Conservation (phyloP, 1,140 invertebrate genomes). For the Hermetia illucens region DNA sequence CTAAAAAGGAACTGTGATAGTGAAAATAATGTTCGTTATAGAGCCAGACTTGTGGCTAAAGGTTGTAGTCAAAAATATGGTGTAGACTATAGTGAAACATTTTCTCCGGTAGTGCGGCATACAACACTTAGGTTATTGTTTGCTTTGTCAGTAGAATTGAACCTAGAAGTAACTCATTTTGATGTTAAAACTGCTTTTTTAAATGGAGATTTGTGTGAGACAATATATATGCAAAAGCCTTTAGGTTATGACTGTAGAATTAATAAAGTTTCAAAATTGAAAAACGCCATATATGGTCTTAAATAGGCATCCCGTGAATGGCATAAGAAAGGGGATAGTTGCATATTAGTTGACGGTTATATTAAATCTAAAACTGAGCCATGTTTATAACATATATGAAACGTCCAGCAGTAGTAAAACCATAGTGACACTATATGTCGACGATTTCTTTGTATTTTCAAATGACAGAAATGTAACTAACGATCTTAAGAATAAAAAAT, state of each 20-base stretch:
- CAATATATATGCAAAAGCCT: conserved; percentile 31
- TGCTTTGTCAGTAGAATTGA: conserved; percentile 1
- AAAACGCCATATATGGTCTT: too few species aligned
- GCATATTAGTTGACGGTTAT: too few species aligned
- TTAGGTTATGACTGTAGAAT: conserved; percentile 17
- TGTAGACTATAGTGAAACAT: conserved; percentile 24
- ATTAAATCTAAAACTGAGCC: too few species aligned
- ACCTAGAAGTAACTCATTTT: conserved; percentile 19
- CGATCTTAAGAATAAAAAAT: too few species aligned
- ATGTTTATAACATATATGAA: too few species aligned
- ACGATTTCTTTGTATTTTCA: too few species aligned
- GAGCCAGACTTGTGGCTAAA: conserved; percentile 25
- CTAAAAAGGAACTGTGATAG: conserved; percentile 19
- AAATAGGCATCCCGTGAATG: too few species aligned
- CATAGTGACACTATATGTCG: too few species aligned
- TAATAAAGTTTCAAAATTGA: too few species aligned
- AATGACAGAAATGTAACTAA: too few species aligned
- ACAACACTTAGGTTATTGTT: conserved; percentile 6
- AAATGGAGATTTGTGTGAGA: conserved; percentile 22
- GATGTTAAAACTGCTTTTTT: conserved; percentile 23
- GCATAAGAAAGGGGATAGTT: too few species aligned
- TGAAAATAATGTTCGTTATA: conserved; percentile 16
- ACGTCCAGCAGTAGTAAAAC: too few species aligned
- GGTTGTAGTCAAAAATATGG: conserved; percentile 15
- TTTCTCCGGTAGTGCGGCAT: conserved; percentile 17